A percentile compares a stretch with the other conserved stretches of the same genome.
phyloP scores from a whole-genome alignment of 2,113 vertebrate species.

The Chitala chitala region DNA sequence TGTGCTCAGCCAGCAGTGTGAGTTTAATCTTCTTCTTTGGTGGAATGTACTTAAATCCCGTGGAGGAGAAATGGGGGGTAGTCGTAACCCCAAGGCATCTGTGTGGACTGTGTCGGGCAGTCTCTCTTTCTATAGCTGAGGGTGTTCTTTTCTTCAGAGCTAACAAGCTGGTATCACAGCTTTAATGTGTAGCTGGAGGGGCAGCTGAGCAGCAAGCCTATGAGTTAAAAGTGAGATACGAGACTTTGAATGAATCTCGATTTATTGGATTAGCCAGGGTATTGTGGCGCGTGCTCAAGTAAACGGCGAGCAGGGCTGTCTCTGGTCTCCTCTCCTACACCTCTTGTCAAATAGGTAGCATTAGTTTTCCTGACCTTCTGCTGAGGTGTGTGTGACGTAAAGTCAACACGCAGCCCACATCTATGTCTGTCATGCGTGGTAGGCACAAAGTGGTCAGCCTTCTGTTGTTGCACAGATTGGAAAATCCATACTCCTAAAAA shows the following conservation, averaged over 20 bases:
- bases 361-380: not conserved
- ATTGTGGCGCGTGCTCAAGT: too few species aligned
- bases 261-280: too few species aligned
- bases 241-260: not conserved
- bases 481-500: conserved; percentile 15
- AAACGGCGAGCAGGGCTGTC: too few species aligned
- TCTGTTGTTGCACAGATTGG: not conserved
- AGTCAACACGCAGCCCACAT: conserved; percentile 2
- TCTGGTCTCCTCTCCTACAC: not conserved
- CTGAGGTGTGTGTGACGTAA: conserved; percentile 4
- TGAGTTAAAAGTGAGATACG: too few species aligned
- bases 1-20: not conserved
- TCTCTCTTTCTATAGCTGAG: too few species aligned
- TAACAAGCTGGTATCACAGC: too few species aligned
- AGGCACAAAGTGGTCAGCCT: not conserved
- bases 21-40: not conserved
- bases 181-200: not conserved
- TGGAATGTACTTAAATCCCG: too few species aligned
- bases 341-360: not conserved
- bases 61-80: not conserved
- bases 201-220: not conserved
- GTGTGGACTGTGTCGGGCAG: not conserved
- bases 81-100: too few species aligned
- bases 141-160: not conserved
- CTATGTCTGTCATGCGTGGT: not conserved